Evolutionary conservation across 2,888 invertebrate species (phyloP).

Genomic region (Anoplius nigerrimus): DNA sequence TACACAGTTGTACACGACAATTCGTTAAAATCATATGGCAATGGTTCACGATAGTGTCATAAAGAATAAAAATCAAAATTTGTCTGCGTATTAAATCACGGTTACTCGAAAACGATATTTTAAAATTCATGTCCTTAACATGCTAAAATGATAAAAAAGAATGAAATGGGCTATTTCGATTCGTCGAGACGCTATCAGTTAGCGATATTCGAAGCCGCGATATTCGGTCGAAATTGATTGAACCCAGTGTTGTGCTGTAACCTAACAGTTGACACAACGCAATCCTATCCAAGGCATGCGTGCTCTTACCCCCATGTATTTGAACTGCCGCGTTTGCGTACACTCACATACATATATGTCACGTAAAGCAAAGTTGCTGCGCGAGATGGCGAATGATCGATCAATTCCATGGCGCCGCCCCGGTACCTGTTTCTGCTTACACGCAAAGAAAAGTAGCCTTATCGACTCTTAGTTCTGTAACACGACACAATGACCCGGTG

Average conservation of each 20-base stretch:
- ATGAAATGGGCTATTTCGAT: conserved; percentile 52
- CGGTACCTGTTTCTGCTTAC: conserved; percentile 46
- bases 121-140: too few relatives aligned
- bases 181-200: conserved; percentile 48
- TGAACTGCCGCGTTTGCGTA: conserved; percentile 22
- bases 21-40: too few relatives aligned
- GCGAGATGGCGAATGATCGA: conserved; percentile 51
- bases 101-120: too few relatives aligned
- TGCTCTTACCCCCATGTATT: conserved; percentile 32
- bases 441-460: conserved; percentile 43
- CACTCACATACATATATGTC: conserved; percentile 14
- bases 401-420: conserved; percentile 52
- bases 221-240: conserved; percentile 39
- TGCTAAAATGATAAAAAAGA: conserved; percentile 23
- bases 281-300: conserved; percentile 30
- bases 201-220: conserved; percentile 40
- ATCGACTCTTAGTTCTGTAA: conserved; percentile 30
- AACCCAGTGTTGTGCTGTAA: conserved; percentile 49
- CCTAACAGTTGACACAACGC: conserved; percentile 43
- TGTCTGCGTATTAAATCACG: too few relatives aligned
- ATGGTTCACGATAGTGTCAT: too few relatives aligned
- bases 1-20: too few relatives aligned
- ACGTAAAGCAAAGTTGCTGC: conserved; percentile 12
- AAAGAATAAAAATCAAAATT: too few relatives aligned
- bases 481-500: conserved; percentile 49